Base-by-base conservation (phyloP, 2,797 vertebrate genomes). In the Malurus leucopterus region DNA sequence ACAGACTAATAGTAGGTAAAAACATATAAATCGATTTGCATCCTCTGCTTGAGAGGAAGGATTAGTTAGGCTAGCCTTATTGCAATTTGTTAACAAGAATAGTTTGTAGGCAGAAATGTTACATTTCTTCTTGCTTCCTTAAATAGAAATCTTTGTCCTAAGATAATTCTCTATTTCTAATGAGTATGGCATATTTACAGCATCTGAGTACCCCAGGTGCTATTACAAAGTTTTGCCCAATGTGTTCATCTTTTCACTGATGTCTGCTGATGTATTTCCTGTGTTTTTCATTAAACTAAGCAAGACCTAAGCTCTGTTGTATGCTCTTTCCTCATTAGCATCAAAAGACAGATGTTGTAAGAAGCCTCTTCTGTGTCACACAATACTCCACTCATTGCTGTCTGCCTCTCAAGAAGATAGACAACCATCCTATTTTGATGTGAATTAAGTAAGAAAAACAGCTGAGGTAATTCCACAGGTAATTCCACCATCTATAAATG, bases 31-130 rank as follows among this genome's bases (percentile, higher is more conserved):
- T 51, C 0, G 1, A n/a, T 68, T 89, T 9, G 3, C 43, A 32
- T 71, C 23, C 29, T 68, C 15, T 51, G 3, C 20, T 74, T 80
- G 17, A 89, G n/a, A 87, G 38, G 26, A 89, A 87, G 62, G 54
- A 75, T 88, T 88, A 93, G 81, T 92, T 88, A 81, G 50, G 14
- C 49, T 77, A 89, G 36, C 15, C 23, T 87, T 89, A 47, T 24
- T 81, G 62, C 41, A 78, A 55, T 81, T 75, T 72, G 55, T 51
- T 86, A 81, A 89, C 77, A 46, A 89, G 55, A 88, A 51, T 72
- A 51, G 58, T 88, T 88, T 78, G 44, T 81, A 78, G 68, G 77
- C 57, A 86, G 74, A 47, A 93, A 81, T 55, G 20, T 44, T 93
- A 32, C 14, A 30, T 89, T 89, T 86, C n/a, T 65, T 74, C 67